Base-by-base conservation (phyloP, 2,113 vertebrate genomes). In the Caranx melampygus region DNA sequence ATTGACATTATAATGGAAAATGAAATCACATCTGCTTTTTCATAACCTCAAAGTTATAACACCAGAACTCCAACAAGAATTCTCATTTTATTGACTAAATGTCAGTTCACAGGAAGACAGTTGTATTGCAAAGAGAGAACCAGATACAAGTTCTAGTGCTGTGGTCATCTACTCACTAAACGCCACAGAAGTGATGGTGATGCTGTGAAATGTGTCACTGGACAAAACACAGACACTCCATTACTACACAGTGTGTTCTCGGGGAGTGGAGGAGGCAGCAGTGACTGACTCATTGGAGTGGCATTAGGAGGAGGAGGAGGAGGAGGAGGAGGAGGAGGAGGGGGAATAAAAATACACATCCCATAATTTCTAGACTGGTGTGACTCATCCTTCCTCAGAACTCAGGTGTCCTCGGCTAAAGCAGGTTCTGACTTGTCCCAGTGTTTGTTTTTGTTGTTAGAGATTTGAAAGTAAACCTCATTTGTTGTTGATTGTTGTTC, bases 71-170 rank as follows among this genome's bases (percentile, higher is more conserved):
- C 70, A 86, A 82, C 80, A 86, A 76, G 45, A 84, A 81, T 84
- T 92, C 60, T 88, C 67, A 51, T 77, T 94, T 92, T 93, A 94
- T 93, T 87, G 87, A 94, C 90, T 94, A 91, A 94, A 94, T 92
- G 82, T 75, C 78, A 92, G 84, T 37, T 89, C 92, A 95, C 93
- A 95, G 94, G 94, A 95, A 95, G 95, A 95, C 94, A 84, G 80
- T 92, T 91, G 93, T 94, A 94, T 95, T 94, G 93, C 92, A 92
- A 93, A 93, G 92, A 94, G 92, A 88, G 82, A 92, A 88, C 83
- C 45, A 62, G 85, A 83, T 80, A 78, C 11, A 73, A 91, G 89
- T 91, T 91, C 90, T 90, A 88, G 90, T 87, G 75, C 80, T 78
- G 81, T 86, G 84, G 84, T 87, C 76, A 60, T 82, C 90, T 92